Conservation (phyloP, 2,113 vertebrate genomes). For the Forbesichthys papilliferus region DNA sequence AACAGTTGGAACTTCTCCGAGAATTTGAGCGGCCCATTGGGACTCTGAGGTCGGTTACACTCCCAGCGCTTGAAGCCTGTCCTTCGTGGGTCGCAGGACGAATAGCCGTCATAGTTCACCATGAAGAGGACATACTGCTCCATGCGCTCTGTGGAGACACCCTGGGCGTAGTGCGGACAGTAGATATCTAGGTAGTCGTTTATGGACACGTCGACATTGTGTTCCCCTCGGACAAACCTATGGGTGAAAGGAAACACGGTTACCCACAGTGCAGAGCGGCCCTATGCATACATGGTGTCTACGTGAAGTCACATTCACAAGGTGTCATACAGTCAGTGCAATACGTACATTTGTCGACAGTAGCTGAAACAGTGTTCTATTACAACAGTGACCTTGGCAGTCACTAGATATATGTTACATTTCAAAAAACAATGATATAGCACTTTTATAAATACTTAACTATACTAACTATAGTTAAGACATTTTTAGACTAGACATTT, state of each 20-base stretch:
- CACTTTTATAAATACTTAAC: no score
- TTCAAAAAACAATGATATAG: no score
- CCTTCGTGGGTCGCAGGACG: constrained; percentile 86
- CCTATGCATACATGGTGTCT: no score
- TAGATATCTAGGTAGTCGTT: constrained; percentile 98
- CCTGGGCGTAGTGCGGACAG: constrained; percentile 90
- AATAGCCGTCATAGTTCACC: constrained; percentile 91
- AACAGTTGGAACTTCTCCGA: constrained; percentile 98
- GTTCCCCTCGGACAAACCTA: constrained; percentile 89
- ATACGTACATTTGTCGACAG: no score
- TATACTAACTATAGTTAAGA: no score
- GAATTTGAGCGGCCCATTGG: constrained; percentile 90
- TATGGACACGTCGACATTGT: constrained; percentile 93
- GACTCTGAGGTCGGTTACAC: constrained; percentile 88
- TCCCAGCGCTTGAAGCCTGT: constrained; percentile 97
- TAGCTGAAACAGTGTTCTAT: no score
- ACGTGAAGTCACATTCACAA: no score
- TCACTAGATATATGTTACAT: no score
- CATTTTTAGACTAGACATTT: no score
- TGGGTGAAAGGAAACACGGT: accelerated
- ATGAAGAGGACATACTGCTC: constrained; percentile 93
- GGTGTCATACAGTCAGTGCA: no score
- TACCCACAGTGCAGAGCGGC: no score
- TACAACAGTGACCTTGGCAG: no score
- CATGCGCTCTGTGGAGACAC: constrained; percentile 79